phyloP scores from a whole-genome alignment of 2,113 vertebrate genomes.

The Rhinolophus sinicus region DNA sequence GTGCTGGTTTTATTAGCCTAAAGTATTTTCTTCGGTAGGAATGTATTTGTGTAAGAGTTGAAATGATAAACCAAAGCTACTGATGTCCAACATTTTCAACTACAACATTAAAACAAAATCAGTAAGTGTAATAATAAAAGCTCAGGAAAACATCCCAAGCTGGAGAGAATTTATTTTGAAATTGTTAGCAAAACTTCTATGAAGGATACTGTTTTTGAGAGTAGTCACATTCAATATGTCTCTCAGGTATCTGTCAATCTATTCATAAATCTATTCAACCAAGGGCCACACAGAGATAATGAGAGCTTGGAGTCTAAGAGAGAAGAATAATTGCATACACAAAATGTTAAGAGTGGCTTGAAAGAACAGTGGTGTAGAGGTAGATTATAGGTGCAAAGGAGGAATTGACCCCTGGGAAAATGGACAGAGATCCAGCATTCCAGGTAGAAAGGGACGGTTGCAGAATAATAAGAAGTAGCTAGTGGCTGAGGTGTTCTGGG shows the following conservation, averaged over 20 bases:
- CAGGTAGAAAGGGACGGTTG: background rate
- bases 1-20: background rate
- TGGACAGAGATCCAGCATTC: background rate
- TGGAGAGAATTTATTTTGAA: background rate
- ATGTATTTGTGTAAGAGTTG: background rate
- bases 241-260: background rate
- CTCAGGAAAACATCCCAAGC: slow-evolving; percentile 1
- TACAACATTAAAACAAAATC: background rate
- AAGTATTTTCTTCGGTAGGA: background rate
- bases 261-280: background rate
- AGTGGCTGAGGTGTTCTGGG: background rate
- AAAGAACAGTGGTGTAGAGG: background rate
- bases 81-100: background rate
- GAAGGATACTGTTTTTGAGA: background rate
- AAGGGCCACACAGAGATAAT: background rate
- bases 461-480: background rate
- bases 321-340: background rate
- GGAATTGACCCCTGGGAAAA: background rate
- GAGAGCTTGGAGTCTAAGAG: background rate
- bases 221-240: background rate
- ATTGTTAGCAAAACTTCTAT: background rate
- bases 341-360: background rate
- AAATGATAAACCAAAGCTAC: background rate
- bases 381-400: background rate
- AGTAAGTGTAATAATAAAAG: slow-evolving; percentile 4